Conservation (phyloP, 2,113 vertebrate genomes). For the Sitta europaea region DNA sequence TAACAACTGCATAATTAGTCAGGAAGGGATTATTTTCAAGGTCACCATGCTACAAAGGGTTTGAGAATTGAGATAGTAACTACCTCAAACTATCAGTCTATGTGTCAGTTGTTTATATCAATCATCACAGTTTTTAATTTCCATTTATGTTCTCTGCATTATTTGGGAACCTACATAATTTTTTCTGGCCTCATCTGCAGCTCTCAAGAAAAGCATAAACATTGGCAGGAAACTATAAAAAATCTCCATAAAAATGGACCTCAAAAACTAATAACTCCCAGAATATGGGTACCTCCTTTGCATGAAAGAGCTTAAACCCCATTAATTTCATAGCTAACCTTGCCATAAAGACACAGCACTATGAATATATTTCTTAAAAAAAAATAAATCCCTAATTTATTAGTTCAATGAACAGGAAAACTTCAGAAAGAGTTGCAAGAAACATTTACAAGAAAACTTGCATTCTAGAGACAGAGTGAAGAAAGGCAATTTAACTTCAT, state of each 20-base stretch:
- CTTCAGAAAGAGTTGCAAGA: background rate
- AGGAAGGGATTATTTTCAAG: background rate
- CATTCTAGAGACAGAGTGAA: background rate
- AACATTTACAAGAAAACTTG: background rate
- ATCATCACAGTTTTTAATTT: background rate
- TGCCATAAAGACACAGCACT: background rate
- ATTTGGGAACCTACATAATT: background rate
- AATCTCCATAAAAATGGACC: background rate
- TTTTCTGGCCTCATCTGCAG: background rate
- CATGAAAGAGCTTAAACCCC: background rate
- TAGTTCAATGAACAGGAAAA: background rate
- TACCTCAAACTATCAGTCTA: background rate
- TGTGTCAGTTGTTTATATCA: background rate
- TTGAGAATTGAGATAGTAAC: background rate
- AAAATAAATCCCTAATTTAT: background rate
- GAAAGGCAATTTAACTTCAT: background rate
- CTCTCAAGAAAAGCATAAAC: background rate
- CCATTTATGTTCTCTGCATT: background rate
- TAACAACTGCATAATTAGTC: background rate
- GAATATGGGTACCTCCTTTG: background rate
- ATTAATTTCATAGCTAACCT: background rate
- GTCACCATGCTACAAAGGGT: background rate
- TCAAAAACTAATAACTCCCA: background rate
- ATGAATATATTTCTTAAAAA: background rate
- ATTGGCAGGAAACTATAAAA: background rate